These are phyloP conservation scores for Dermolepida albohirtum DNA, from an alignment of 2,888 invertebrate genomes.

Conservation along the genomic window DNA sequence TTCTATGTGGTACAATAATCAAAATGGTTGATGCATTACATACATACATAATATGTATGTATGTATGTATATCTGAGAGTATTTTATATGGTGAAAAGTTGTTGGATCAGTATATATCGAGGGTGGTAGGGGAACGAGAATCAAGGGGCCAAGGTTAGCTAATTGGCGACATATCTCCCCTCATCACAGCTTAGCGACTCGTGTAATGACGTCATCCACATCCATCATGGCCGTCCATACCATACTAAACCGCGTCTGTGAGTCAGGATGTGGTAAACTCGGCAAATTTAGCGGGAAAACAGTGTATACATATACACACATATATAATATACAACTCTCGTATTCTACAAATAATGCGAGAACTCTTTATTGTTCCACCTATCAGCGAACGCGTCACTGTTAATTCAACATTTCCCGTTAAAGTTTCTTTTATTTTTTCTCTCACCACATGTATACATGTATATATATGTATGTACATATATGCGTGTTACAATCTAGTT, in stretches of 20 bases:
- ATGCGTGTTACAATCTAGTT: constrained; percentile 1
- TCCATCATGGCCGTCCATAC: constrained; percentile 57
- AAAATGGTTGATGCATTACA: constrained; percentile 41
- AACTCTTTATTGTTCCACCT: constrained; percentile 5
- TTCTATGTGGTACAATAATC: constrained; percentile 31
- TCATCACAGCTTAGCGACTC: constrained; percentile 54
- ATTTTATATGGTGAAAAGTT: constrained; percentile 40
- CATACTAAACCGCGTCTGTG: constrained; percentile 41
- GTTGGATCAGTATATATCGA: constrained; percentile 44
- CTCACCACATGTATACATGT: not conserved
- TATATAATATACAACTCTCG: not conserved
- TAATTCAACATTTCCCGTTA: constrained; percentile 8
- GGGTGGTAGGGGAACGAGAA: constrained; percentile 47
- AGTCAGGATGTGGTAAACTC: constrained; percentile 50
- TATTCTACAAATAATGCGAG: constrained; percentile 4
- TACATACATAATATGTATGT: constrained; percentile 14
- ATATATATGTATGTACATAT: not conserved
- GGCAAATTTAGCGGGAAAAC: constrained; percentile 38
- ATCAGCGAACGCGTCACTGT: constrained; percentile 12
- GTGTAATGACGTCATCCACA: constrained; percentile 55
- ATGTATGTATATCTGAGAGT: constrained; percentile 22
- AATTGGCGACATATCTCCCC: constrained; percentile 59
- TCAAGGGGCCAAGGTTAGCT: constrained; percentile 56
- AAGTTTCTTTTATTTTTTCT: not conserved
- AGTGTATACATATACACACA: not conserved